Percentiles rank a stretch among this genome's conserved stretches.
phyloP scores from a whole-genome alignment of 2,888 invertebrate species.

The Drepana falcataria region DNA sequence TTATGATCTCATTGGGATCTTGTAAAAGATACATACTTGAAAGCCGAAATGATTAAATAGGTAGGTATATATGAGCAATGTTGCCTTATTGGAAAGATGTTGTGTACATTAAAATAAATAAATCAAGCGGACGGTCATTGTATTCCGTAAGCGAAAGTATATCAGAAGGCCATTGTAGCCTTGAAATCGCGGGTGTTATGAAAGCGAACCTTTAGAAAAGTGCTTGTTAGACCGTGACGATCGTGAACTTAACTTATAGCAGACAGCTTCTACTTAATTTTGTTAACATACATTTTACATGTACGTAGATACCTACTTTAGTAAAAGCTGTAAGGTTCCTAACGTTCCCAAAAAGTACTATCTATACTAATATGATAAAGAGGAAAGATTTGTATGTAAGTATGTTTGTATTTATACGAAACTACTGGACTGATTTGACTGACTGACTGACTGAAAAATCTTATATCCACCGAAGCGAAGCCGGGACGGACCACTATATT shows the following conservation, averaged over 20 bases:
- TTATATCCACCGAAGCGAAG: too few species aligned
- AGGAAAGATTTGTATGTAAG: too few species aligned
- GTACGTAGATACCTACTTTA: constrained; percentile 31
- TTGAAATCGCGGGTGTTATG: constrained; percentile 57
- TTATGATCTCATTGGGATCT: too few species aligned
- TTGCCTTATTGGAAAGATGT: constrained; percentile 5
- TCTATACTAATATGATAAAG: too few species aligned
- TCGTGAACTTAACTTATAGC: constrained; percentile 62
- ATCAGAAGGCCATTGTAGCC: constrained; percentile 50
- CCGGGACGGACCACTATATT: too few species aligned
- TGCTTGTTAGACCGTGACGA: constrained; percentile 53
- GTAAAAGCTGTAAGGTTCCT: too few species aligned
- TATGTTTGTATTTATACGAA: too few species aligned
- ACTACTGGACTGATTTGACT: too few species aligned
- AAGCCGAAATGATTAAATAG: not conserved
- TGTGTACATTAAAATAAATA: constrained; percentile 11
- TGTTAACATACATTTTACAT: not conserved
- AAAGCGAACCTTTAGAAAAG: constrained; percentile 68
- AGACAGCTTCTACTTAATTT: not conserved
- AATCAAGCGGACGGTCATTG: constrained; percentile 9
- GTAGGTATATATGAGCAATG: not conserved
- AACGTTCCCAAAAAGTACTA: too few species aligned
- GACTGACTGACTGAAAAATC: too few species aligned
- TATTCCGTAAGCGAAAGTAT: constrained; percentile 33
- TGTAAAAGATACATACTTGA: too few species aligned